phyloP scores from a whole-genome alignment of 2,113 vertebrate genomes.

The Carassius carassius region DNA sequence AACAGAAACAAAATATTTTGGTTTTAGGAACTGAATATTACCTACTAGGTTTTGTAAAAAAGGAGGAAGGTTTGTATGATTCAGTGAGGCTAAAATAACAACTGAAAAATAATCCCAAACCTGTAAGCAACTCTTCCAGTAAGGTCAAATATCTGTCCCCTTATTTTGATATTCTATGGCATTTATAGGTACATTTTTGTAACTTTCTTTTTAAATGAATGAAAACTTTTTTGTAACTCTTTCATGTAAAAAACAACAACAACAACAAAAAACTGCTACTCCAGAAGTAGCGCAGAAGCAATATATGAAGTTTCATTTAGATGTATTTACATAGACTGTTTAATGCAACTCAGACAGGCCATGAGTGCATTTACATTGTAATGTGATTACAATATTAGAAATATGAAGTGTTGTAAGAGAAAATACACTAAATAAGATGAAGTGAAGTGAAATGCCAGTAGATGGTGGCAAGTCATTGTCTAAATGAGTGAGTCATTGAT shows the following conservation, averaged over 20 bases:
- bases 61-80: too few species aligned
- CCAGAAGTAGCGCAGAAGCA: neutral
- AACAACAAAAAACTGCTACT: too few species aligned
- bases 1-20: neutral
- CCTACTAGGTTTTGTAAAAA: neutral
- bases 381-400: neutral
- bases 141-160: neutral
- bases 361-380: neutral
- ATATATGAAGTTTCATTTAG: neutral
- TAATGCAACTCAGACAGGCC: neutral
- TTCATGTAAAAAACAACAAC: neutral
- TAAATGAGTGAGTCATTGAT: neutral
- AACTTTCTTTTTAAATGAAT: too few species aligned
- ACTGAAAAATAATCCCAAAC: neutral
- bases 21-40: neutral
- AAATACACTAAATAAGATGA: neutral
- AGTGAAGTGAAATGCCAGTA: neutral
- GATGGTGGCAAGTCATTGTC: neutral
- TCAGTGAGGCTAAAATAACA: too few species aligned
- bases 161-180: too few species aligned
- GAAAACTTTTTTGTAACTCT: too few species aligned
- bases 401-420: neutral
- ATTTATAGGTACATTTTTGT: too few species aligned
- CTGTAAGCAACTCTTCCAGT: neutral
- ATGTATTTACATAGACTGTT: neutral